These are phyloP conservation scores for Drosophila littoralis DNA, from an alignment of 1,140 invertebrate genomes.

Conservation along the genomic window DNA sequence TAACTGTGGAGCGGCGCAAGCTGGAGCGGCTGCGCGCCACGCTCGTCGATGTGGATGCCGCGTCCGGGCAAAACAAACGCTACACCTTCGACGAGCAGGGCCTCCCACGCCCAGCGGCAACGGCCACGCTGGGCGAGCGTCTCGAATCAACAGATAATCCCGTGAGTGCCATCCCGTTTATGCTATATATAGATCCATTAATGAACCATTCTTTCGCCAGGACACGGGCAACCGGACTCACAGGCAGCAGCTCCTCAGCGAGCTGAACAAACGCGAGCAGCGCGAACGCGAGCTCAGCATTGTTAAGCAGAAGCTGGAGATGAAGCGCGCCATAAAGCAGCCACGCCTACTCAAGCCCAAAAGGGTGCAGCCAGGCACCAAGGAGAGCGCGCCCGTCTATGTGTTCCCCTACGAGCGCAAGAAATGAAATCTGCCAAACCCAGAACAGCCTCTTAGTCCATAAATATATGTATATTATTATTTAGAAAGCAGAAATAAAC, in stretches of 20 bases:
- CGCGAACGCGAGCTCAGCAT: constrained; percentile 92
- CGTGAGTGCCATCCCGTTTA: neutral
- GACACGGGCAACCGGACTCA: constrained; percentile 85
- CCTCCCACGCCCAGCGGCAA: constrained; percentile 65
- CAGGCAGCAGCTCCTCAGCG: constrained; percentile 87
- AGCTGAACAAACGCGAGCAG: constrained; percentile 92
- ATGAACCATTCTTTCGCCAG: constrained; percentile 75
- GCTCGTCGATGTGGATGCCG: constrained; percentile 92
- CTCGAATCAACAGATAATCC: constrained; percentile 87
- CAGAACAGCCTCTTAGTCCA: neutral
- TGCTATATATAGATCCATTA: neutral
- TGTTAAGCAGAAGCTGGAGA: constrained; percentile 93
- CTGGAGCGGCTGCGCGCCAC: constrained; percentile 93
- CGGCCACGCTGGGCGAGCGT: constrained; percentile 86
- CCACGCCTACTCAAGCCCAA: constrained; percentile 88
- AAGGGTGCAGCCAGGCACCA: constrained; percentile 88
- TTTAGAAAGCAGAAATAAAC: neutral
- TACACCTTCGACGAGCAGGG: constrained; percentile 93
- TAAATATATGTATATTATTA: neutral
- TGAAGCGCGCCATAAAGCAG: constrained; percentile 90
- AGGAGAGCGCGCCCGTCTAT: constrained; percentile 91
- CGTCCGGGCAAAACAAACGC: constrained; percentile 90
- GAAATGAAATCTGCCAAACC: constrained; percentile 84
- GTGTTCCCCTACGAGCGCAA: constrained; percentile 95
- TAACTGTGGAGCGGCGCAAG: constrained; percentile 94